phyloP scores from a whole-genome alignment of 53 echinoderm and acorn worm species.

The Hippasteria phrygiana region DNA sequence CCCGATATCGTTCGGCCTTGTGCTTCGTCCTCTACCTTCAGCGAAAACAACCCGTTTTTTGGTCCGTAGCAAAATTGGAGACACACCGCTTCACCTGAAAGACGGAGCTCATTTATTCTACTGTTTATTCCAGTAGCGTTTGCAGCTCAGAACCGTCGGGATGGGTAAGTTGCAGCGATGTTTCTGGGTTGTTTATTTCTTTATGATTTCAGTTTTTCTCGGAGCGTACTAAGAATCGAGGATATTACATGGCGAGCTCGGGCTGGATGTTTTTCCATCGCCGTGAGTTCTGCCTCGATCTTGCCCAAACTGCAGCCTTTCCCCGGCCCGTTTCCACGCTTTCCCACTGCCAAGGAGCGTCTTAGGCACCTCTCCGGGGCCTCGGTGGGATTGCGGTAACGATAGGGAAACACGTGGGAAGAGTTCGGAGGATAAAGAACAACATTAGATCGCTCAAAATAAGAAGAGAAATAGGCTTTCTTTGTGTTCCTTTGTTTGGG shows the following conservation, averaged over 20 bases:
- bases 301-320: constrained; percentile 50
- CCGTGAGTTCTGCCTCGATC: constrained; percentile 44
- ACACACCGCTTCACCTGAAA: constrained; percentile 1
- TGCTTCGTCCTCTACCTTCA: constrained; percentile 47
- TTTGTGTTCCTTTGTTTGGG: constrained; percentile 95
- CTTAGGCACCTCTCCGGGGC: constrained; percentile 35
- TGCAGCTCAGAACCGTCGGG: constrained; percentile 41
- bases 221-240: constrained; percentile 48
- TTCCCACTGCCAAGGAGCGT: constrained; percentile 36
- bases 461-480: constrained; percentile 87
- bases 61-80: constrained; percentile 31
- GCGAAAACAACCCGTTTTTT: constrained; percentile 57
- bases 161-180: constrained; percentile 67
- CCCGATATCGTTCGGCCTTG: constrained; percentile 53
- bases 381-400: constrained; percentile 66
- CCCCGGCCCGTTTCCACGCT: constrained; percentile 17
- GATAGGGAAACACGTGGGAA: constrained; percentile 73
- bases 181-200: constrained; percentile 50
- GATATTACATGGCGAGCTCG: constrained; percentile 65
- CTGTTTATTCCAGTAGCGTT: constrained; percentile 34
- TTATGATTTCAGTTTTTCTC: constrained; percentile 65
- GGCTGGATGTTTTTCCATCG: constrained; percentile 51
- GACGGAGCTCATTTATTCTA: constrained; percentile 22
- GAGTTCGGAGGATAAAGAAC: constrained; percentile 69
- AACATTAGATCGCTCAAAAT: constrained; percentile 88